Percentiles rank a stretch among this genome's conserved stretches.
phyloP scores from a whole-genome alignment of 2,888 invertebrate genomes.

The Aphelenchoides bicaudatus region DNA sequence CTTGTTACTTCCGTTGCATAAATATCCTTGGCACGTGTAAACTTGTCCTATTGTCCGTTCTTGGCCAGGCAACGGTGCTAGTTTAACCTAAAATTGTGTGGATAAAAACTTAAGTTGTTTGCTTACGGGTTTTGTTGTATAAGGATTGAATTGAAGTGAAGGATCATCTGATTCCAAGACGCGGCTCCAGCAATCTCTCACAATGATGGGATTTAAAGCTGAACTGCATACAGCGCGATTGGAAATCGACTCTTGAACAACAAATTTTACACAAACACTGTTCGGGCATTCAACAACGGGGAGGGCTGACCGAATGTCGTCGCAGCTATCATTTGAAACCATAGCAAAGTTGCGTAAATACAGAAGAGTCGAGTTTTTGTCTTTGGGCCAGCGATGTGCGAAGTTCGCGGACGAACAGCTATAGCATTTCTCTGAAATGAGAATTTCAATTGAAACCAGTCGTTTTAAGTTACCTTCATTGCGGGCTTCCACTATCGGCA shows the following conservation, averaged over 20 bases:
- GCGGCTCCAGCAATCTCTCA: slow-evolving; percentile 54
- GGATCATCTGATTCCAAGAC: slow-evolving; percentile 33
- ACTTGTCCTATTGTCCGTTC: slow-evolving; percentile 44
- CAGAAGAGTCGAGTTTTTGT: slow-evolving; percentile 38
- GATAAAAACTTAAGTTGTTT: neutral
- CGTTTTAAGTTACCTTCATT: neutral
- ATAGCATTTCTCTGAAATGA: slow-evolving; percentile 46
- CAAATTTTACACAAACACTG: slow-evolving; percentile 50
- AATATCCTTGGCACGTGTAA: slow-evolving; percentile 50
- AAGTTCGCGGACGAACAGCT: slow-evolving; percentile 45
- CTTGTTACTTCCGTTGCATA: slow-evolving; percentile 42
- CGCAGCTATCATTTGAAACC: slow-evolving; percentile 45
- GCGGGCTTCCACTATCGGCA: too few relatives aligned
- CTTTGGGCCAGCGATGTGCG: slow-evolving; percentile 44
- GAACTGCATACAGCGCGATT: slow-evolving; percentile 48
- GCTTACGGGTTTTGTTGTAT: slow-evolving; percentile 15
- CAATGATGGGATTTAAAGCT: slow-evolving; percentile 49
- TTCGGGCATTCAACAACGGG: slow-evolving; percentile 44
- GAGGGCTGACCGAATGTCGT: slow-evolving; percentile 20
- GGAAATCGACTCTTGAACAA: slow-evolving; percentile 47
- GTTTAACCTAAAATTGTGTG: slow-evolving; percentile 4
- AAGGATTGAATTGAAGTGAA: slow-evolving; percentile 4
- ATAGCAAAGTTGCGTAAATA: slow-evolving; percentile 41
- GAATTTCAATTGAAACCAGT: neutral
- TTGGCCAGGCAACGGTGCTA: slow-evolving; percentile 4